Percentiles rank a stretch among this genome's conserved stretches.
Evolutionary conservation across 2,797 vertebrate genomes (phyloP).

Genomic region (Schizothorax lantsangensis): DNA sequence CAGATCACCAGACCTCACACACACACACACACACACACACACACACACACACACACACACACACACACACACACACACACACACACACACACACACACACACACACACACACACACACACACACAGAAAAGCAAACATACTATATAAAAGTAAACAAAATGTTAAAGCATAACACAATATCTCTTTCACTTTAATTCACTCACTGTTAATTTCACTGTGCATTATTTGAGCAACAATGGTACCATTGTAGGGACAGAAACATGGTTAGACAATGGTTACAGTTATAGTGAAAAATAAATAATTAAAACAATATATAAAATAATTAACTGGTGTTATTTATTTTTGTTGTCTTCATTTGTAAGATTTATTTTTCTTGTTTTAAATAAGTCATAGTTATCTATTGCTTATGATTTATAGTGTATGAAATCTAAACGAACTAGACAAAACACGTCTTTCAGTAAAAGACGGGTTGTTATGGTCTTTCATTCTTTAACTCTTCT

Average conservation of each 20-base stretch:
- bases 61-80: not conserved
- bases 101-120: not conserved
- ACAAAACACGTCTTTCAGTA: not conserved
- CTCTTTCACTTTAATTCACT: not conserved
- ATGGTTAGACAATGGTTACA: not conserved
- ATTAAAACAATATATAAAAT: not conserved
- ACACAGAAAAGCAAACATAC: not conserved
- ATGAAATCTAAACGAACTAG: not conserved
- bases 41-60: not conserved
- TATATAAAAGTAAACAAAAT: not conserved
- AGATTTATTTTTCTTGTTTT: not conserved
- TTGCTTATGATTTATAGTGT: not conserved
- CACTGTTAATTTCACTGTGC: not conserved
- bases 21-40: not conserved
- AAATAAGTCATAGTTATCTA: not conserved
- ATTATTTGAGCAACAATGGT: not conserved
- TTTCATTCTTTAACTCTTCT: not conserved
- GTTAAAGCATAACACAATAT: not conserved
- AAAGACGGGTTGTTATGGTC: not conserved
- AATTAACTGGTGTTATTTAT: not conserved
- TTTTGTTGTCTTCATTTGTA: not conserved
- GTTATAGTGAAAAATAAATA: not conserved
- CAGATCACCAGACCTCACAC: conserved; percentile 17
- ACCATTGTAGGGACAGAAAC: not conserved
- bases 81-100: not conserved